Base-by-base conservation (phyloP, 2,888 invertebrate genomes). In the Drosophila lutescens region DNA sequence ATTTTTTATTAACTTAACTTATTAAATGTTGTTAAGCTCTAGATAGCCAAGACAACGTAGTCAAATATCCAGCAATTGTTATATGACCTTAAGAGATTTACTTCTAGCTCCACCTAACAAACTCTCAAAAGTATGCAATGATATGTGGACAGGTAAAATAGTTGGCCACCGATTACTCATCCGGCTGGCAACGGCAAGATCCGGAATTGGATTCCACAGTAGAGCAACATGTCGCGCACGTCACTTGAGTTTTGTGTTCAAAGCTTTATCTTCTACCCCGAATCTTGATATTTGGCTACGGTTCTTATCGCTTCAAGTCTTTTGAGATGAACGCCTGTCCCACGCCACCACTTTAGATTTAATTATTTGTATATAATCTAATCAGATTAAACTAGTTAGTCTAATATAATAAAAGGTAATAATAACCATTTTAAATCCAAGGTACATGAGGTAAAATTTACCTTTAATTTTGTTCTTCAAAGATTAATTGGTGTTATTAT, bases 91-190 rank as follows among this genome's bases (percentile, higher is more conserved):
- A 3, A 23, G 23, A 4, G 23, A 23, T 23, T 23, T 2, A 43
- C 2, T 4, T 12, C 4, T 17, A 20, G 26, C 26, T 26, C 4
- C 26, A 6, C 4, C 38, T 4, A 34, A 6, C 4, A 4, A 10
- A 4, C 40, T 36, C 63, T n/a, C 2, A 32, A 66, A 50, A 63
- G 43, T 63, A 66, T 63, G 66, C 67, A 26, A 5, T 3, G n/a
- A 12, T 20, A 8, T 32, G 6, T 1, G 0, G 8, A 20, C 4
- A 10, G 9, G 36, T 34, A 34, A 34, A 12, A 5, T 34, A 34
- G 4, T 34, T 34, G 12, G 13, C 12, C 10, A 34, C 34, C 12
- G 6, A 30, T 65, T 67, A 67, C 20, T 65, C 68, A 67, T 38
- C 38, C 68, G 50, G n/a, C 43, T 62, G 40, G 47, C 61, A 62